Evolutionary conservation across 1,140 invertebrate genomes (phyloP), one percentile per base, ranked within the genome.

Genomic region (Penaeus indicus): DNA sequence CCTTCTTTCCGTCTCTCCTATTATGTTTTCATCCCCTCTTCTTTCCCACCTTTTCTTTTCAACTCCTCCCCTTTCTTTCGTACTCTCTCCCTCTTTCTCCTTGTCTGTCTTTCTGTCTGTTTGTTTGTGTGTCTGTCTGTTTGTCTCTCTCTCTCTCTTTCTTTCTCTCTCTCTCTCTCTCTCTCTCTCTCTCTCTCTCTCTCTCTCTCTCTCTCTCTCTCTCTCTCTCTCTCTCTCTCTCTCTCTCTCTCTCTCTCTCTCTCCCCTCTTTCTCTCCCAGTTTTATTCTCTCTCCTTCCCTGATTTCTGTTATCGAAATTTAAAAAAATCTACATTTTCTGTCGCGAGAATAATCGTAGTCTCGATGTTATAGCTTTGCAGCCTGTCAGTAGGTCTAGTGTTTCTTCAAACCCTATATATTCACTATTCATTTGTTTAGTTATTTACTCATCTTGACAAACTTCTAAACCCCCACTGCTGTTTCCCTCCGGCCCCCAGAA

Each of bases 401-500:
- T 32, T 32, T 32, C 32, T 32, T 32, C 32, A 32, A 32, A 32
- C 32, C 32, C 32, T 32, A 32, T 32, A 32, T 32, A 32, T 32
- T 32, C 32, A 32, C 2, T 32, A 32, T 32, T 32, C 2, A 32
- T 32, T 32, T 2, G 2, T 32, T 2, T 32, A 2, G 32, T 32
- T 32, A 32, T 32, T 32, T 32, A 32, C 32, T 32, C 77, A 3
- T 32, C 27, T 22, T 38, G 0, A 27, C 5, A n/a, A 19, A 63
- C 16, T 22, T 42, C 10, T 16, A n/a, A 60, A 4, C 5, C 42
- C 25, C 42, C 8, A 3, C n/a, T 25, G 10, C 7, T 69, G 32
- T 4, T 27, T 54, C 27, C 7, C 60, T 27, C n/a, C 32, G 32
- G 27, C 72, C 72, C 0, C n/a, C 84, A 86, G 85, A 80, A 88